Conservation (phyloP, 2,888 invertebrate species). For the Vandiemenella viatica region DNA sequence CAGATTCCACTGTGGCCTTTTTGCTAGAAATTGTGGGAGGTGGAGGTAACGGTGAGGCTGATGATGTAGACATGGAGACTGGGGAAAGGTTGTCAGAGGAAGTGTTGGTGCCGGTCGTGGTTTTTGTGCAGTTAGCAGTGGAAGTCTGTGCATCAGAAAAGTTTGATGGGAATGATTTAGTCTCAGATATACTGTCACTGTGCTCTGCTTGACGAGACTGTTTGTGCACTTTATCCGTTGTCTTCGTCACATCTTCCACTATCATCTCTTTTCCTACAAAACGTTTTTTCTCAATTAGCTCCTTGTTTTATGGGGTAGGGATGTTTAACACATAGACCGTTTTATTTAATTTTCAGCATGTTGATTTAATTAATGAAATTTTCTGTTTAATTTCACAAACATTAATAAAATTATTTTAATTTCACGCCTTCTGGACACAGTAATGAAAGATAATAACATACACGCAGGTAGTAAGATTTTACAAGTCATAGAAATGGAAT, state of each 20-base stretch:
- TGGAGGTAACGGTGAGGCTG: slow-evolving; percentile 6
- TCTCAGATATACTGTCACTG: slow-evolving; percentile 14
- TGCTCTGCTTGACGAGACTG: slow-evolving; percentile 10
- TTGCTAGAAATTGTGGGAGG: background rate
- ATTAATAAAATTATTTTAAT: no score
- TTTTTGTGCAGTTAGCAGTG: slow-evolving; percentile 1
- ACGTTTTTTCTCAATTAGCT: slow-evolving; percentile 6
- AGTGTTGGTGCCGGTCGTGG: background rate
- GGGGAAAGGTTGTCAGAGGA: slow-evolving; percentile 14
- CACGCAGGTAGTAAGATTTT: no score
- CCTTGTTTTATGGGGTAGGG: no score
- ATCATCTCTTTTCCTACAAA: slow-evolving; percentile 13
- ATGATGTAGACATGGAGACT: slow-evolving; percentile 9
- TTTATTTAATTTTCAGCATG: no score
- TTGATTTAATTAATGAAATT: no score
- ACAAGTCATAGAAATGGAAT: no score
- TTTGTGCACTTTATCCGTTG: slow-evolving; percentile 7
- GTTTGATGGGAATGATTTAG: slow-evolving; percentile 13
- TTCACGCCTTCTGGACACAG: no score
- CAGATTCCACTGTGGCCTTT: background rate
- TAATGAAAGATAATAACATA: no score
- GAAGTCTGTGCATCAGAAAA: slow-evolving; percentile 10
- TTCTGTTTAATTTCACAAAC: no score
- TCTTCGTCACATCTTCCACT: slow-evolving; percentile 9
- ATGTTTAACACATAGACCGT: no score